Evolutionary conservation across 2,888 invertebrate genomes (phyloP).

Genomic region (Mythimna vitellina): DNA sequence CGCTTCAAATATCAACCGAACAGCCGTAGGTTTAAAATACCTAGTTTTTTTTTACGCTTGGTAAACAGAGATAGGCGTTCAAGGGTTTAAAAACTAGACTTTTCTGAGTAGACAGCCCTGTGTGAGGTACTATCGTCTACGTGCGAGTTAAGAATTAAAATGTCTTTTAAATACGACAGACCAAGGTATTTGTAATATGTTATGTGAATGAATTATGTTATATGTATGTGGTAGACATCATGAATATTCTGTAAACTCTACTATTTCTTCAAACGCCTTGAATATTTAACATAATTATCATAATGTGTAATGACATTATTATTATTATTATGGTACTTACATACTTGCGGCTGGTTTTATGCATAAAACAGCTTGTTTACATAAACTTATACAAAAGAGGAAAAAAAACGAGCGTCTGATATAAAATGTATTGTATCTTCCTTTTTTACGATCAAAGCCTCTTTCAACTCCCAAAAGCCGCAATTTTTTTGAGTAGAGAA

Average conservation of each 20-base stretch:
- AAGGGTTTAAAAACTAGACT: conserved; percentile 9
- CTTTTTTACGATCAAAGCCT: conserved; percentile 28
- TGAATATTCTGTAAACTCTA: conserved; percentile 42
- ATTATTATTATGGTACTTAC: conserved; percentile 27
- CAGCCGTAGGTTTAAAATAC: too few relatives aligned
- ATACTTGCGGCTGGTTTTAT: conserved; percentile 9
- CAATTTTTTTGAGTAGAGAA: conserved; percentile 42
- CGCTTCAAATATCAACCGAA: too few relatives aligned
- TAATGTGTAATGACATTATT: conserved; percentile 53
- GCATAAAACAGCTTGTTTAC: conserved; percentile 9
- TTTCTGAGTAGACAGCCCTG: conserved; percentile 29
- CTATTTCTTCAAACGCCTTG: conserved; percentile 45
- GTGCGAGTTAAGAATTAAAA: conserved; percentile 28
- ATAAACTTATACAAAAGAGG: conserved; percentile 26
- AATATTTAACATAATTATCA: conserved; percentile 51
- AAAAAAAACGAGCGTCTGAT: conserved; percentile 18
- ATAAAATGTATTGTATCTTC: conserved; percentile 29
- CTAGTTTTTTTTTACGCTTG: too few relatives aligned
- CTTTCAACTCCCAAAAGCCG: conserved; percentile 28
- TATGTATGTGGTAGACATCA: conserved; percentile 32
- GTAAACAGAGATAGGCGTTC: too few relatives aligned
- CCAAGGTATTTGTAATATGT: conserved; percentile 51
- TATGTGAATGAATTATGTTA: conserved; percentile 41
- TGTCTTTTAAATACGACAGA: conserved; percentile 44
- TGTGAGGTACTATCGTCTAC: background rate